These are phyloP conservation scores for Drosophila kuntzei DNA, from an alignment of 2,888 invertebrate genomes.

Conservation along the genomic window DNA sequence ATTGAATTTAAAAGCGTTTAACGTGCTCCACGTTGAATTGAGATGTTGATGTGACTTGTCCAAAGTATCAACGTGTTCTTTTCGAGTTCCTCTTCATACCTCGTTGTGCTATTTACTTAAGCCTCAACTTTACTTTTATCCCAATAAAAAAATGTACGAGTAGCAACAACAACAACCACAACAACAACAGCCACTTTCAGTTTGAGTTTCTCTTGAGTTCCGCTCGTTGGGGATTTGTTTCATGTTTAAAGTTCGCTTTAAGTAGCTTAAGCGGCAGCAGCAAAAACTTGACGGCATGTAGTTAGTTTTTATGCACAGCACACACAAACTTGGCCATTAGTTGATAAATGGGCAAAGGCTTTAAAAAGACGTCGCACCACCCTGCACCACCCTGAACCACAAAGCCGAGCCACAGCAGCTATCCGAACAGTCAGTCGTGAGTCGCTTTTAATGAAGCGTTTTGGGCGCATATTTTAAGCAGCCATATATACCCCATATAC, in stretches of 20 bases:
- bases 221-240: slow-evolving; percentile 71
- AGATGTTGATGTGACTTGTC: slow-evolving; percentile 22
- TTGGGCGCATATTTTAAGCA: slow-evolving; percentile 64
- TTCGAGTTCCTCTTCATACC: not conserved
- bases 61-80: slow-evolving; percentile 10
- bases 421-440: slow-evolving; percentile 25
- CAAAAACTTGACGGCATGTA: slow-evolving; percentile 58
- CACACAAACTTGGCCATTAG: slow-evolving; percentile 78
- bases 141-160: slow-evolving; percentile 10
- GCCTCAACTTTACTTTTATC: slow-evolving; percentile 45
- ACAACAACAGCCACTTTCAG: not conserved
- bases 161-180: slow-evolving; percentile 5
- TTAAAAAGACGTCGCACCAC: slow-evolving; percentile 51
- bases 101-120: slow-evolving; percentile 38
- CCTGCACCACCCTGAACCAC: not conserved
- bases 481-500: slow-evolving; percentile 12
- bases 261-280: slow-evolving; percentile 67
- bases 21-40: slow-evolving; percentile 36
- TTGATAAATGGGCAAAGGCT: slow-evolving; percentile 78
- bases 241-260: slow-evolving; percentile 80
- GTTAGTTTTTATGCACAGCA: slow-evolving; percentile 78
- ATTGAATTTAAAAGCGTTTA: slow-evolving; percentile 71
- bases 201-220: not conserved
- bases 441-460: slow-evolving; percentile 75
- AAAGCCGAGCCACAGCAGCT: not conserved